phyloP scores from a whole-genome alignment of 1,140 invertebrate species.

The Triops cancriformis region DNA sequence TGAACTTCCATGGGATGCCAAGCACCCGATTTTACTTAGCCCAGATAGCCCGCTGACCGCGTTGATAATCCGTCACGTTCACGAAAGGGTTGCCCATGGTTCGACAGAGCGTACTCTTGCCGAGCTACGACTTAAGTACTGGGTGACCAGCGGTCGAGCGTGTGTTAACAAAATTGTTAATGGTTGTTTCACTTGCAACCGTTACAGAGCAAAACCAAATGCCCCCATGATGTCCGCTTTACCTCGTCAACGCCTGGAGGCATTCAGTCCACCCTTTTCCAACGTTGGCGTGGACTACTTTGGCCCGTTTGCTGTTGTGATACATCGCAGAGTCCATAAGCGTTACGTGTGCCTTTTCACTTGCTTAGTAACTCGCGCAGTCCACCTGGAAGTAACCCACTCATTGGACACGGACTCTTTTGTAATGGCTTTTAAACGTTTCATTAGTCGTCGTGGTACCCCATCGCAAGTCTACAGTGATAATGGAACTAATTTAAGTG shows the following conservation, averaged over 20 bases:
- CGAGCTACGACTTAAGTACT: not conserved
- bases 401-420: slow-evolving; percentile 31
- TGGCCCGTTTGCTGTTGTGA: not conserved
- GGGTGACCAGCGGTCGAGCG: too few species aligned
- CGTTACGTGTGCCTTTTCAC: slow-evolving; percentile 34
- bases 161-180: slow-evolving; percentile 14
- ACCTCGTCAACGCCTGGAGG: slow-evolving; percentile 17
- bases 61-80: not conserved
- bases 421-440: slow-evolving; percentile 27
- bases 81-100: not conserved
- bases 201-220: not conserved
- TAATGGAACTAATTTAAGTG: slow-evolving; percentile 21
- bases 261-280: slow-evolving; percentile 24
- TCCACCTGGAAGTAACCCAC: slow-evolving; percentile 38
- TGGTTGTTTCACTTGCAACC: slow-evolving; percentile 14
- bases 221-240: slow-evolving; percentile 19
- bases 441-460: not conserved
- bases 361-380: slow-evolving; percentile 37
- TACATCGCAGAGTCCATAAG: not conserved
- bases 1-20: slow-evolving; percentile 33
- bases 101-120: not conserved
- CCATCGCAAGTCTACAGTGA: not conserved
- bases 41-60: slow-evolving; percentile 30
- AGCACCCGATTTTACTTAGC: slow-evolving; percentile 40
- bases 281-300: slow-evolving; percentile 20